These are phyloP conservation scores for Drosophila infuscata DNA, from an alignment of 2,888 invertebrate species.

Conservation along the genomic window DNA sequence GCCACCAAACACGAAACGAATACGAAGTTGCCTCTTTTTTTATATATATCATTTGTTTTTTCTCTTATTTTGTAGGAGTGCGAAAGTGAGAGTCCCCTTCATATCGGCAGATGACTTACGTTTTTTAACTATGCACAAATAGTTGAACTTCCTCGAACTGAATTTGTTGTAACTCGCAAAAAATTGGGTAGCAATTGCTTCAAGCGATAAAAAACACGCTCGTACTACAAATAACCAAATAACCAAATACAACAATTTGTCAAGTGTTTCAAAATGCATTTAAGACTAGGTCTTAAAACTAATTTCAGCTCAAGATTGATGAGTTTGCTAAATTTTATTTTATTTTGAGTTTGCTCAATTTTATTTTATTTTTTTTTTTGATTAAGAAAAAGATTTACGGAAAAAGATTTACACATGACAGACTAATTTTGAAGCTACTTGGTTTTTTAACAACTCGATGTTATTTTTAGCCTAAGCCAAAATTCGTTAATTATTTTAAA, in stretches of 20 bases:
- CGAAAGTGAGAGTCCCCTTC: slow-evolving; percentile 32
- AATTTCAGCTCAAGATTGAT: neutral
- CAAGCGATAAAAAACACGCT: neutral
- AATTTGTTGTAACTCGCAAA: neutral
- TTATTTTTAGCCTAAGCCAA: neutral
- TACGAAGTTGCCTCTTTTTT: neutral
- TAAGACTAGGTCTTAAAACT: no score
- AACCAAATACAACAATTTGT: neutral
- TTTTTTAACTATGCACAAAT: neutral
- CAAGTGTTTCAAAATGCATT: neutral
- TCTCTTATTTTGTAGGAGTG: neutral
- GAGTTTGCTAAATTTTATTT: neutral
- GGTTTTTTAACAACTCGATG: neutral
- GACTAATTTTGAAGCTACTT: neutral
- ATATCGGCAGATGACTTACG: neutral
- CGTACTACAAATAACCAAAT: neutral
- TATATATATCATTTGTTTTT: neutral
- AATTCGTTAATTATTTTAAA: neutral
- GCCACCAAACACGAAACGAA: slow-evolving; percentile 22
- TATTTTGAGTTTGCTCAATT: neutral
- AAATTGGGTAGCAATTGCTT: neutral
- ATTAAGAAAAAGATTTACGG: neutral
- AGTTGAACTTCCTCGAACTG: neutral
- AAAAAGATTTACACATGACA: neutral
- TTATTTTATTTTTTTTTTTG: neutral